These are phyloP conservation scores for Latrodectus geometricus DNA, from an alignment of 1,140 invertebrate species.

Conservation along the genomic window DNA sequence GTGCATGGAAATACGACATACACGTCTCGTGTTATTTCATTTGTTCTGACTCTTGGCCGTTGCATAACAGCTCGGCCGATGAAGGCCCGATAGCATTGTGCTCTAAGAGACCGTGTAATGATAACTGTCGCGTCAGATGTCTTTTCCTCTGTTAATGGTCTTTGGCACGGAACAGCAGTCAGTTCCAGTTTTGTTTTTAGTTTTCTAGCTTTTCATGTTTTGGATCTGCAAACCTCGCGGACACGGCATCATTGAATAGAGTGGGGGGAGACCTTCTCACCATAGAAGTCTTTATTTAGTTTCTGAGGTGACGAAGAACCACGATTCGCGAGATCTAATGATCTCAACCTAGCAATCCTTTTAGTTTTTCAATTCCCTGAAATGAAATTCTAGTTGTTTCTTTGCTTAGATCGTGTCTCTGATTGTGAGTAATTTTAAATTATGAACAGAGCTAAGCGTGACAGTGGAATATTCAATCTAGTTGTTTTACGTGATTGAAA, in stretches of 20 bases:
- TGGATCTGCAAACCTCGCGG: background rate
- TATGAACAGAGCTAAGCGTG: background rate
- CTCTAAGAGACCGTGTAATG: slow-evolving; percentile 10
- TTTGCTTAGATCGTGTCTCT: background rate
- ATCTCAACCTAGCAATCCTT: background rate
- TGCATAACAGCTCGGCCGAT: slow-evolving; percentile 21
- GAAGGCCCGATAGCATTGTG: slow-evolving; percentile 41
- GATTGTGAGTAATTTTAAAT: background rate
- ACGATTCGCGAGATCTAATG: background rate
- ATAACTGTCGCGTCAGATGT: slow-evolving; percentile 39
- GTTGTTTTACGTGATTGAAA: background rate
- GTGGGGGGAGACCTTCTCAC: background rate
- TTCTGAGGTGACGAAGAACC: background rate
- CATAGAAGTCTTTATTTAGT: slow-evolving; percentile 5
- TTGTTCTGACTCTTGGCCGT: slow-evolving; percentile 30
- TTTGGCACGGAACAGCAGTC: slow-evolving; percentile 10
- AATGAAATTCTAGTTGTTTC: background rate
- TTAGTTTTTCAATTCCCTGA: background rate
- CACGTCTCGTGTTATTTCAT: slow-evolving; percentile 46
- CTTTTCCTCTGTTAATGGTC: slow-evolving; percentile 38
- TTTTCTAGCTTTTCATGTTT: slow-evolving; percentile 7
- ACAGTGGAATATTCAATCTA: background rate
- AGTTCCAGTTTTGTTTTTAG: slow-evolving; percentile 17
- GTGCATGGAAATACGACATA: slow-evolving; percentile 11
- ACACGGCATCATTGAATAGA: background rate